Evolutionary conservation across 2,888 invertebrate genomes (phyloP).

Genomic region (Macaria liturata): DNA sequence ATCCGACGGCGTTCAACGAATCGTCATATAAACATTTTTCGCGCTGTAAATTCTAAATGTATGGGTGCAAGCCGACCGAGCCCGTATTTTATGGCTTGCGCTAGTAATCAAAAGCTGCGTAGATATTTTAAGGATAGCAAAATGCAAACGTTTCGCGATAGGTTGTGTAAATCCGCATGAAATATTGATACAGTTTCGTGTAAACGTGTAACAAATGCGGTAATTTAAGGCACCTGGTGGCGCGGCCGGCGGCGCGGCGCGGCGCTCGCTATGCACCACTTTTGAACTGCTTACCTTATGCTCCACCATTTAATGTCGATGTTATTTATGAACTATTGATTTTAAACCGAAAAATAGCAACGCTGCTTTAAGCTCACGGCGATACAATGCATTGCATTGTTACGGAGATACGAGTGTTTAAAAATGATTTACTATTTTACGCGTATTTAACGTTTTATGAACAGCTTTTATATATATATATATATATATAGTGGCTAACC

Average conservation of each 20-base stretch:
- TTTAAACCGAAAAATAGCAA: constrained; percentile 7
- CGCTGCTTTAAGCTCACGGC: neutral
- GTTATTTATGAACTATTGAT: constrained; percentile 46
- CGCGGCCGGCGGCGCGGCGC: constrained; percentile 46
- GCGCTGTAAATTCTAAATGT: constrained; percentile 21
- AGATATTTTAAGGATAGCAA: constrained; percentile 64
- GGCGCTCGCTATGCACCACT: constrained; percentile 65
- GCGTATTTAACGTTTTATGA: too few species aligned
- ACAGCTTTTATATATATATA: too few species aligned
- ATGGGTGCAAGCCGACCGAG: constrained; percentile 8
- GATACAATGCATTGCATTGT: too few species aligned
- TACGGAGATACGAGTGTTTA: too few species aligned
- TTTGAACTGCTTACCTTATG: constrained; percentile 70
- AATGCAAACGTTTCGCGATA: constrained; percentile 73
- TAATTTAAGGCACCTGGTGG: constrained; percentile 80
- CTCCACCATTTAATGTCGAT: constrained; percentile 50
- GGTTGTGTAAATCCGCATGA: constrained; percentile 81
- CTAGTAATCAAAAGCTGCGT: constrained; percentile 43
- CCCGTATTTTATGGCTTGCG: constrained; percentile 24
- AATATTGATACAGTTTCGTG: constrained; percentile 84
- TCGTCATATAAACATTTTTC: constrained; percentile 12
- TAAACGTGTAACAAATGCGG: constrained; percentile 84
- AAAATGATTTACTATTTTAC: too few species aligned
- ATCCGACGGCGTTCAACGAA: constrained; percentile 21
- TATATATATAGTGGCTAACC: too few species aligned